Conservation (phyloP, 1,140 invertebrate species). For the Littorina saxatilis region DNA sequence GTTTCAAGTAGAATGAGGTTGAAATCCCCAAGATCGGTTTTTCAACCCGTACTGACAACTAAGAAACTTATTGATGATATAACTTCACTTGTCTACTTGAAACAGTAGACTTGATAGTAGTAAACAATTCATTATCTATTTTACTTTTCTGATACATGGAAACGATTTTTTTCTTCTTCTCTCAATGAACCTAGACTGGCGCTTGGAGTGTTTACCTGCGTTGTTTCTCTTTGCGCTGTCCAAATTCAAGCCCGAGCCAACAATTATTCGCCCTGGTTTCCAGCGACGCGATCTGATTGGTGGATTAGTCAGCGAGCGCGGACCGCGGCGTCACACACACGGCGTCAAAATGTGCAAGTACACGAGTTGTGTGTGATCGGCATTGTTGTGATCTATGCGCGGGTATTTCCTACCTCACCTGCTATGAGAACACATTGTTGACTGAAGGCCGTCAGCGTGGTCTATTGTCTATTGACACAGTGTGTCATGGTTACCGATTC, state of each 20-base stretch:
- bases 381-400: not conserved
- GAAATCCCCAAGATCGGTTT: no score
- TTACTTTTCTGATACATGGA: no score
- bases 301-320: conserved; percentile 1
- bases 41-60: no score
- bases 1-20: no score
- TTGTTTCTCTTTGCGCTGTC: no score
- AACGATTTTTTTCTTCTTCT: no score
- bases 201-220: no score
- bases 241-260: not conserved
- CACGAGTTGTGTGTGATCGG: not conserved
- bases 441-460: not conserved
- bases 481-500: not conserved
- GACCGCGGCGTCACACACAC: conserved; percentile 3
- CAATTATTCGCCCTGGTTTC: not conserved
- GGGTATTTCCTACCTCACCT: conserved; percentile 16
- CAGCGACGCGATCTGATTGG: conserved; percentile 1
- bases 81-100: no score
- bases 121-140: no score
- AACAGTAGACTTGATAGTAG: no score
- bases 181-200: no score
- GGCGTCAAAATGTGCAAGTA: not conserved
- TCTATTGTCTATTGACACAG: not conserved
- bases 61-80: no score
- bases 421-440: conserved; percentile 5